Percentiles rank a stretch among this genome's conserved stretches.
Conservation (phyloP, 2,888 invertebrate species). For the Oscheius sp. region DNA sequence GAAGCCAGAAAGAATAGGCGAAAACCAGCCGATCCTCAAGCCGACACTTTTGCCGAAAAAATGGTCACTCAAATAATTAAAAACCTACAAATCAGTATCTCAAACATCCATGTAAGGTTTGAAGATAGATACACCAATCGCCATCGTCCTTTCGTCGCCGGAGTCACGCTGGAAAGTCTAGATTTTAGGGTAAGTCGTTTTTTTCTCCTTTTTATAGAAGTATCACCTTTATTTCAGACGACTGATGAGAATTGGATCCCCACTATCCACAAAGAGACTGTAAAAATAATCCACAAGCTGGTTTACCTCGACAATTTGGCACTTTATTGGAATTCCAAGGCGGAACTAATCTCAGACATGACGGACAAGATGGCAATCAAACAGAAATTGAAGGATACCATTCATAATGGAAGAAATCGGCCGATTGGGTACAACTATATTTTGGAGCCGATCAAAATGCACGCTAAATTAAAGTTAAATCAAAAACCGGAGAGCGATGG, state of each 20-base stretch:
- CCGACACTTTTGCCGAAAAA: constrained; percentile 75
- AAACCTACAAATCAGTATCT: constrained; percentile 75
- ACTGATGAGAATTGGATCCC: constrained; percentile 87
- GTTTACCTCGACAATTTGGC: constrained; percentile 84
- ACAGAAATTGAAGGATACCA: constrained; percentile 52
- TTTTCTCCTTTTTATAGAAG: background rate
- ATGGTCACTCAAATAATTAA: constrained; percentile 75
- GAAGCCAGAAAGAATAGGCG: constrained; percentile 62
- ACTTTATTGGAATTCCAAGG: constrained; percentile 83
- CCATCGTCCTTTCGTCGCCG: constrained; percentile 76
- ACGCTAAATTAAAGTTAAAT: constrained; percentile 86
- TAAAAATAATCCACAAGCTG: constrained; percentile 87
- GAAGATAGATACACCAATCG: constrained; percentile 75
- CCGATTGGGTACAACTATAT: constrained; percentile 72
- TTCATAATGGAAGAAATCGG: constrained; percentile 57
- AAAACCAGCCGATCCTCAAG: constrained; percentile 69
- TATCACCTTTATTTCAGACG: constrained; percentile 76
- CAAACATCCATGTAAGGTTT: constrained; percentile 75
- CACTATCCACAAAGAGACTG: constrained; percentile 80
- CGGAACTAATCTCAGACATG: constrained; percentile 69
- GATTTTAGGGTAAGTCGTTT: constrained; percentile 77
- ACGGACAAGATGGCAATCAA: constrained; percentile 59
- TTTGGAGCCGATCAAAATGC: constrained; percentile 89
- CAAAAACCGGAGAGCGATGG: constrained; percentile 88
- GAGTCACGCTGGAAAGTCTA: constrained; percentile 85